Evolutionary conservation across 1,140 invertebrate species (phyloP), one percentile per base, ranked within the genome.

Genomic region (Hycleus phaleratus): DNA sequence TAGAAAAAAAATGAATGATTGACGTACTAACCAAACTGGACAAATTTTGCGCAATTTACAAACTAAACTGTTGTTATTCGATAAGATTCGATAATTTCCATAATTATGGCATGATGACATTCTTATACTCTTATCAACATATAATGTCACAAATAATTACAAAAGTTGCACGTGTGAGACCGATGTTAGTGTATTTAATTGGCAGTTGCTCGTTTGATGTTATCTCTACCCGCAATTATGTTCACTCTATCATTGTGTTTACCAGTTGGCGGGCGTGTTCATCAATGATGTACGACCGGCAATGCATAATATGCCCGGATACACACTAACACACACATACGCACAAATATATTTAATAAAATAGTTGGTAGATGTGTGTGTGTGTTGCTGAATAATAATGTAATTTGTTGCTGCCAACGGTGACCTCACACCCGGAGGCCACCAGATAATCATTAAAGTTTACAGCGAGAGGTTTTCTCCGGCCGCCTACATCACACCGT

Each of bases 401-500:
- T 65, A 65, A 67, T 67, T 67, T 67, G 66, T 67, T 64, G 65
- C 60, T 67, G 65, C 65, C 62, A 66, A 64, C 62, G 60, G 51
- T 67, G 65, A 67, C 65, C 65, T 62, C 60, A 64, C 60, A 61
- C 62, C 62, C 59, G 47, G 58, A 52, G 62, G 65, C 57, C 62
- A 62, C 24, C 54, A 60, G 60, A 64, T 67, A 63, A 67, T 64
- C 62, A 59, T 59, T 63, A 63, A 60, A 60, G 54, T 65, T 62
- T 63, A 60, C 64, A 61, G 55, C 50, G 60, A 60, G 60, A 67
- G 50, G 58, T 62, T 67, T 60, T 60, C 62, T 60, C 58, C 53
- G 38, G 54, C 55, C 62, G 60, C 65, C 65, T 56, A 66, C 62
- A 56, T 66, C 55, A 61, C 58, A 64, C 62, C 56, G 56, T 63